phyloP scores from a whole-genome alignment of 2,113 vertebrate species.

The Penelope pileata region DNA sequence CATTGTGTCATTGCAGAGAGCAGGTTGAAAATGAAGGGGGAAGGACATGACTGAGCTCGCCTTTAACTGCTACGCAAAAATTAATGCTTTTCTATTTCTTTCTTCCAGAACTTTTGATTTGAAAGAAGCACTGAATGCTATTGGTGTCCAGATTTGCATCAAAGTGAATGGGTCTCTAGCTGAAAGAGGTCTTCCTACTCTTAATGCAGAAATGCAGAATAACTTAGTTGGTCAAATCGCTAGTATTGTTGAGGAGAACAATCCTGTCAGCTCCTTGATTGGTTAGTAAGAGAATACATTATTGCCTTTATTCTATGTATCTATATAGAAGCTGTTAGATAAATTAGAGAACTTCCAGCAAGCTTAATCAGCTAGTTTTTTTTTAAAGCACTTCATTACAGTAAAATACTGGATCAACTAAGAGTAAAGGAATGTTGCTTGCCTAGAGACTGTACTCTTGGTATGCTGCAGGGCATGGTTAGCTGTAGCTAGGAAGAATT shows the following conservation, averaged over 20 bases:
- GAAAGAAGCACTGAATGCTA: slow-evolving; percentile 83
- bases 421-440: not conserved
- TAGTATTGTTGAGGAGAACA: slow-evolving; percentile 84
- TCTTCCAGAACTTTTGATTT: slow-evolving; percentile 83
- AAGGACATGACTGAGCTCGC: not conserved
- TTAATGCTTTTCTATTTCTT: not conserved
- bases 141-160: slow-evolving; percentile 84
- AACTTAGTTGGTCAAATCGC: slow-evolving; percentile 87
- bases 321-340: not conserved
- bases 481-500: not conserved
- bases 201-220: slow-evolving; percentile 80
- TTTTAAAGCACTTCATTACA: not conserved
- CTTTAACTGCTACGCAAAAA: not conserved
- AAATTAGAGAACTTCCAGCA: not conserved
- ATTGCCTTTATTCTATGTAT: not conserved
- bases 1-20: not conserved
- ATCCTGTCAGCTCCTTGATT: slow-evolving; percentile 86
- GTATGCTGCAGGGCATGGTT: not conserved
- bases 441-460: not conserved
- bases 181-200: slow-evolving; percentile 79
- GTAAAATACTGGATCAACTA: not conserved
- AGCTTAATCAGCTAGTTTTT: not conserved
- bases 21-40: not conserved
- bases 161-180: slow-evolving; percentile 86
- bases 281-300: slow-evolving; percentile 77